Evolutionary conservation across 2,113 vertebrate genomes (phyloP).

Genomic region (Cyprinodon brontotheroides): DNA sequence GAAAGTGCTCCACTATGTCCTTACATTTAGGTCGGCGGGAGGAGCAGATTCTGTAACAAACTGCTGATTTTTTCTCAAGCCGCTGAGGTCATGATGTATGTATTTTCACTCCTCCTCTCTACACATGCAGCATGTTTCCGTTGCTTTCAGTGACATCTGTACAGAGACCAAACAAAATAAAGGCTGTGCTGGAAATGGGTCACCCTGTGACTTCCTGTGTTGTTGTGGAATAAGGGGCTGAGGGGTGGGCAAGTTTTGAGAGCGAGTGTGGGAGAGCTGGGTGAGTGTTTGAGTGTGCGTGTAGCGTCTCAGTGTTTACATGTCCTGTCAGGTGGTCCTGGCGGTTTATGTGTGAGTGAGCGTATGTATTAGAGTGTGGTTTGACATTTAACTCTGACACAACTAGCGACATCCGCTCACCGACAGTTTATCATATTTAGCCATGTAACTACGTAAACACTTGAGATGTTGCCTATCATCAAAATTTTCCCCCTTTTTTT

Average conservation of each 20-base stretch:
- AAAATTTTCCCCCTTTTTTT: not conserved
- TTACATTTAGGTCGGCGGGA: not conserved
- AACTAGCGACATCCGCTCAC: constrained; percentile 63
- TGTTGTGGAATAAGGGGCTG: constrained; percentile 32
- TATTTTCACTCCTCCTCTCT: not conserved
- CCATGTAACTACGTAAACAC: constrained; percentile 32
- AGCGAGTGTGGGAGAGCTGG: constrained; percentile 13
- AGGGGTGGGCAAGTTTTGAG: constrained; percentile 28
- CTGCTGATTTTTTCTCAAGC: not conserved
- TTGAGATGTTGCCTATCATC: constrained; percentile 1
- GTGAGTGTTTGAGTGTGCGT: not conserved
- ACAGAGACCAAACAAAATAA: constrained; percentile 51
- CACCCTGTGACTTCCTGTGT: constrained; percentile 71
- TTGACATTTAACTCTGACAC: constrained; percentile 77
- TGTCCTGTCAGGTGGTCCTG: constrained; percentile 72
- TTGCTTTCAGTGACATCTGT: constrained; percentile 35
- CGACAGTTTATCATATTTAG: constrained; percentile 45
- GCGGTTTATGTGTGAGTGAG: constrained; percentile 29
- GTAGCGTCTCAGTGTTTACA: constrained; percentile 47
- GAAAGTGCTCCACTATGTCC: not conserved
- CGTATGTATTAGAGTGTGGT: constrained; percentile 72
- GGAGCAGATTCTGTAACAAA: not conserved
- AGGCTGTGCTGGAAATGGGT: constrained; percentile 66
- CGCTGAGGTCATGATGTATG: constrained; percentile 19
- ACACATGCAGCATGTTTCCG: constrained; percentile 32